Evolutionary conservation across 2,797 vertebrate species (phyloP), one percentile per base, ranked within the genome.

Genomic region (Acipenser transmontanus): DNA sequence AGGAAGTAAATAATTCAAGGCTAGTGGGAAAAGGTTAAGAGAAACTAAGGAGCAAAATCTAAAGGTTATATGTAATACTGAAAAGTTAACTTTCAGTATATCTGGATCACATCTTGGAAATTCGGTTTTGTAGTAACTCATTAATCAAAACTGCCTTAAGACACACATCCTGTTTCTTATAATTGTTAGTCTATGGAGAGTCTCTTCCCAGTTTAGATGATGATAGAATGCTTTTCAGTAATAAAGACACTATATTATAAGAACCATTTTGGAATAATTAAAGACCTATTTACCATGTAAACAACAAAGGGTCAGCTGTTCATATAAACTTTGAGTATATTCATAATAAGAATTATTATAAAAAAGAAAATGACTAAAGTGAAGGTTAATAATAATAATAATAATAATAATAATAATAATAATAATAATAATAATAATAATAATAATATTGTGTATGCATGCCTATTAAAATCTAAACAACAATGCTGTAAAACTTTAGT

Each of bases 61-160:
- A 54, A 9, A n/a, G 8, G n/a, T 9, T 9, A 54, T 6, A 9
- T 54, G n/a, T 8, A 9, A 54, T 9, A 9, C 8, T 54, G 8
- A 17, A 59, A 65, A 50, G 14, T 49, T n/a, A 64, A 68, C 14
- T 47, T 49, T 20, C 10, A 61, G 8, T 34, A 8, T 34, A 48
- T 64, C 67, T 68, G 67, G 67, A 68, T 57, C 9, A 11, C 51
- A 59, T 68, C 54, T 34, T 68, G 67, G 67, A 64, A 64, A 62
- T 62, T 10, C 50, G 49, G 10, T n/a, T n/a, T 68, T 68, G 49
- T 68, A 34, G 20, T 34, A 52, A 47, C n/a, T 14, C 10, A 66
- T 70, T 49, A 52, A 66, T 62, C 68, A 56, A 50, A 7, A 56
- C 56, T 34, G 56, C 34, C 34, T 34, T 34, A 34, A 34, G 34